Base-by-base conservation (phyloP, 2,113 vertebrate genomes). In the Leptobrachium ailaonicum region DNA sequence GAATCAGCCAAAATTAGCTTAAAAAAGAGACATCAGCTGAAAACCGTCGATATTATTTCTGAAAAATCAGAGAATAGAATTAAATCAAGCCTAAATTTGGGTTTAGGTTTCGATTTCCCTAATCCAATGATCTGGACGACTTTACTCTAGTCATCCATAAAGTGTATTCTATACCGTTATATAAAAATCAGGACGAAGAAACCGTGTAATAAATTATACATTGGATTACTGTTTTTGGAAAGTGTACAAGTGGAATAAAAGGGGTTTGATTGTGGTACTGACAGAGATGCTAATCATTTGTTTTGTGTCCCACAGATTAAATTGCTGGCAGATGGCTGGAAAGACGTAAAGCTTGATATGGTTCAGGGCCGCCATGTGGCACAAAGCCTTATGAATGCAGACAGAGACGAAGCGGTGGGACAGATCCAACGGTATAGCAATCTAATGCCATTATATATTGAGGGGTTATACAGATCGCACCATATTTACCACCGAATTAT, bases 311-410 rank as follows among this genome's bases (percentile, higher is more conserved):
- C 20, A 50, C 79, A 81, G 79, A 87, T 94, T 67, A 93, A 94
- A 85, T 90, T 90, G 82, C 85, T 97, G 83, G 93, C 92, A 75
- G 95, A 94, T 20, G 87, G 87, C 83, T 96, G 93, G 86, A 90
- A 92, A 68, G 94, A 88, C 4, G 88, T 90, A 85, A 95, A 88
- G 70, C 89, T 97, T 74, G 95, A 95, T 82, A 91, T 89, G 77
- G 90, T 91, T 11, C 91, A 94, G 6, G 96, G 95, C 11, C 93
- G 90, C 41, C 92, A 95, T 14, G 89, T 96, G 63, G 88, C 96
- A 1, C 91, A 94, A 7, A 93, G 91, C 41, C 86, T 96, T 75
- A 92, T 92, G 44, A 92, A 85, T 85, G 89, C 88, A 76, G 94
- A 87, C 76, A 86, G 82, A 44, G 92, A 91, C 62, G 86, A 94